Percentiles rank a stretch among this genome's conserved stretches.
Evolutionary conservation across 2,113 vertebrate genomes (phyloP).

Genomic region (Micronycteris hirsuta): DNA sequence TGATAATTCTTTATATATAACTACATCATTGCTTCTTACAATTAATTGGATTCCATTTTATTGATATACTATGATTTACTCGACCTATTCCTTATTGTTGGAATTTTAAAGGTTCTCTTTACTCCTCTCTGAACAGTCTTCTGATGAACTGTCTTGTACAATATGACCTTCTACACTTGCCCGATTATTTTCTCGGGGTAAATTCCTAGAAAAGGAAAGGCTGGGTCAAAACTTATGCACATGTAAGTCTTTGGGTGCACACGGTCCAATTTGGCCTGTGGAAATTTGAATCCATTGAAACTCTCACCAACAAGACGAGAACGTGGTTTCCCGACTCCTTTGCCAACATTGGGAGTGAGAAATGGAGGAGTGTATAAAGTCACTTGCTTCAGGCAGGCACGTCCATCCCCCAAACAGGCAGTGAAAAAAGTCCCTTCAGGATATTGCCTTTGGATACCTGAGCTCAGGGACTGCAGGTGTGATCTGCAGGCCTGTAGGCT

Average conservation of each 20-base stretch:
- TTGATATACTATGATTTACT: neutral
- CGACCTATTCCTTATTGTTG: neutral
- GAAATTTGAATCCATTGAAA: neutral
- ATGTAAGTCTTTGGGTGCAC: neutral
- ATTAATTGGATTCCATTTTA: constrained; percentile 17
- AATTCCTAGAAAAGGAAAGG: constrained; percentile 25
- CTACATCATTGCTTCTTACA: neutral
- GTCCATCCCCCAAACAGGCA: neutral
- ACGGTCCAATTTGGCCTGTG: neutral
- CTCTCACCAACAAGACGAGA: neutral
- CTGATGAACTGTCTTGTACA: neutral
- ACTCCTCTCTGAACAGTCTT: neutral
- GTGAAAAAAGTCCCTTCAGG: neutral
- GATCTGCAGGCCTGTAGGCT: neutral
- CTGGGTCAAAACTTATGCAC: neutral
- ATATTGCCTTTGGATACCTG: constrained; percentile 13
- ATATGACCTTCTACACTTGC: neutral
- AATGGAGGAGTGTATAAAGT: neutral
- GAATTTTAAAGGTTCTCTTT: neutral
- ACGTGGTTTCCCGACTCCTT: neutral
- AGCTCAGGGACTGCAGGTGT: neutral
- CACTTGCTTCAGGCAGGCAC: neutral
- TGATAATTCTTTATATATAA: neutral
- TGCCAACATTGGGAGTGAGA: neutral
- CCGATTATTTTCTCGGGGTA: constrained; percentile 23